Evolutionary conservation across 2,888 invertebrate species (phyloP), one percentile per base, ranked within the genome.

Genomic region (Spodoptera exigua): DNA sequence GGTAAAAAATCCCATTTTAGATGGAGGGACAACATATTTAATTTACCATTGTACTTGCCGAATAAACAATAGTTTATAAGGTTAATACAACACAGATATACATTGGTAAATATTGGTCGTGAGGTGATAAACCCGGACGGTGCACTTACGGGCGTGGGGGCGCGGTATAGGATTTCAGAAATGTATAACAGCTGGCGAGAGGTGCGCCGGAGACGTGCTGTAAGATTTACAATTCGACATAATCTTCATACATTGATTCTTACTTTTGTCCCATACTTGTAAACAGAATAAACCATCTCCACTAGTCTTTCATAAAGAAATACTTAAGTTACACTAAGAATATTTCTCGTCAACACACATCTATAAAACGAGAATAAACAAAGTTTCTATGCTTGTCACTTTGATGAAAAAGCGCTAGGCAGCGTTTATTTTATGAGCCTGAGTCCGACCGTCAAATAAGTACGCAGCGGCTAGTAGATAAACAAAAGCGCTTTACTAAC

Each of bases 401-500:
- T 43, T 39, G 39, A 67, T 52, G 34, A 52, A 52, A 51, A 63
- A 63, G 39, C 66, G 62, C 62, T 63, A 36, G 18, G 43, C 61
- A 60, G 46, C 61, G 27, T 67, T 46, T 65, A 61, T 61, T 54
- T 65, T 61, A 65, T 45, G 37, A 49, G n/a, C 7, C 37, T 49
- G 27, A 18, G 36, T 68, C 47, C 12, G 21, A 35, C 48, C 48
- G 49, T 68, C 54, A 65, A 54, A 65, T 61, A 61, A 61, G 54
- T 61, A 68, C 53, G 36, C 61, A 61, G 48, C 21, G 62, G 62
- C 56, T 62, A 36, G 27, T 21, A 61, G 59, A 60, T 54, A 58
- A 54, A 66, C 65, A 66, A 69, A 67, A 62, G 49, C 61, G 67
- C 60, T 63, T 57, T 67, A 66, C 56, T 58, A 67, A 63, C 62